phyloP scores from a whole-genome alignment of 2,888 invertebrate species.

The Galeruca laticollis region DNA sequence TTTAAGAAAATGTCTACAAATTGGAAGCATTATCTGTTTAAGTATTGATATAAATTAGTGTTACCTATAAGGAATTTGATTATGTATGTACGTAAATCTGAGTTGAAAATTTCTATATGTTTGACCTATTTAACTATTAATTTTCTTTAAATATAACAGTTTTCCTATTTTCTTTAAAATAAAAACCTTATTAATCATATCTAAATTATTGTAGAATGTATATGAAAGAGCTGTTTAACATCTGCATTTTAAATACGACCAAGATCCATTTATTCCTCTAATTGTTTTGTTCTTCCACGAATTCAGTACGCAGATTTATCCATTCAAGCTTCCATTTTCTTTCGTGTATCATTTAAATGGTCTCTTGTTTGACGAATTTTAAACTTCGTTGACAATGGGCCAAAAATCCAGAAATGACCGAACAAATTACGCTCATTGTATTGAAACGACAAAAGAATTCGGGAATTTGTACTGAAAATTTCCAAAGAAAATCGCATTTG shows the following conservation, averaged over 20 bases:
- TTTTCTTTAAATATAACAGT: too few relatives aligned
- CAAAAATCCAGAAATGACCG: conserved; percentile 22
- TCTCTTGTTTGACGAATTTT: conserved; percentile 17
- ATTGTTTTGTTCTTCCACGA: conserved; percentile 7
- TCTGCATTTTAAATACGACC: background rate
- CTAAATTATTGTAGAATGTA: too few relatives aligned
- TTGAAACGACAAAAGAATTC: conserved; percentile 31
- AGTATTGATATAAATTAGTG: too few relatives aligned
- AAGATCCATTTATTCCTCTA: background rate
- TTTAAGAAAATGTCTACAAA: too few relatives aligned
- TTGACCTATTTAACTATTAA: too few relatives aligned
- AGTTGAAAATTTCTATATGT: too few relatives aligned
- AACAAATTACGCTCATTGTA: conserved; percentile 32
- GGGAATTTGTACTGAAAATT: conserved; percentile 35
- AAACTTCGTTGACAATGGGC: conserved; percentile 9
- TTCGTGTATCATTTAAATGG: conserved; percentile 6
- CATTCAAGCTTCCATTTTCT: background rate
- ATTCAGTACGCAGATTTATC: background rate
- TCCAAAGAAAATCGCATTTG: conserved; percentile 38
- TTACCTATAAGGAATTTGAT: too few relatives aligned
- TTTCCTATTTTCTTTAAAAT: too few relatives aligned
- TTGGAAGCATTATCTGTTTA: too few relatives aligned
- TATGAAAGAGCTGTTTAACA: too few relatives aligned
- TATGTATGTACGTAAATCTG: too few relatives aligned
- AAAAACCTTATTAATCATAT: too few relatives aligned